A percentile compares a stretch with the other conserved stretches of the same genome.
These are phyloP conservation scores for Sipunculus nudus DNA, from an alignment of 2,888 invertebrate species.

Conservation along the genomic window DNA sequence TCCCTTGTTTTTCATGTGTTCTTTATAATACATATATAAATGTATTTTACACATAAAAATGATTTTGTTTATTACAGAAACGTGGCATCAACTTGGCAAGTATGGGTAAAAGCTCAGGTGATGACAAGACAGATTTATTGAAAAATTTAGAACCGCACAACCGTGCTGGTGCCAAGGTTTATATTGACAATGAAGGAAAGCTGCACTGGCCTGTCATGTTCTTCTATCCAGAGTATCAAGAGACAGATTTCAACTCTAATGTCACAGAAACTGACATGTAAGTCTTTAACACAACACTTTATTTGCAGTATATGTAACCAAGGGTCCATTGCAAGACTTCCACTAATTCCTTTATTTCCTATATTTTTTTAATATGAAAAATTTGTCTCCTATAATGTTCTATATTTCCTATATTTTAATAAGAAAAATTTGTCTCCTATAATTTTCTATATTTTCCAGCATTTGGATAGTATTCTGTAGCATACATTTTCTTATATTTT, in stretches of 20 bases:
- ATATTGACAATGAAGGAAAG: constrained; percentile 67
- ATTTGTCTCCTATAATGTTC: too few relatives aligned
- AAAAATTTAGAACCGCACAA: constrained; percentile 51
- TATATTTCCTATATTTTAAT: too few relatives aligned
- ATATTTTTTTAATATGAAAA: too few relatives aligned
- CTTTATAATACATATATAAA: too few relatives aligned
- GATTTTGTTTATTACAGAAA: constrained; percentile 37
- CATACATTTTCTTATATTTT: too few relatives aligned
- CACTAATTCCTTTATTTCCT: too few relatives aligned
- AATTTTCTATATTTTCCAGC: too few relatives aligned
- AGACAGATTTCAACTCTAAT: constrained; percentile 86
- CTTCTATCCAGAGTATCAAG: constrained; percentile 86
- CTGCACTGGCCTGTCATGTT: constrained; percentile 89
- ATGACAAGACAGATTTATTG: constrained; percentile 6
- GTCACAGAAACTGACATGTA: constrained; percentile 78
- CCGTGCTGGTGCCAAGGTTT: constrained; percentile 60
- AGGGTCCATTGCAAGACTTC: too few relatives aligned
- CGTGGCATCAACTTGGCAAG: constrained; percentile 34
- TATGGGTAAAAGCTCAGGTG: background rate
- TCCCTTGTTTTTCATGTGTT: too few relatives aligned
- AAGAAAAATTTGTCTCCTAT: too few relatives aligned
- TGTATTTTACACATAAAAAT: too few relatives aligned
- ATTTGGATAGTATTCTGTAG: too few relatives aligned
- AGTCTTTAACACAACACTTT: constrained; percentile 31
- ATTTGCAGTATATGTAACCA: background rate